Evolutionary conservation across 1,140 invertebrate genomes (phyloP).

Genomic region (Hylyphantes graminicola): DNA sequence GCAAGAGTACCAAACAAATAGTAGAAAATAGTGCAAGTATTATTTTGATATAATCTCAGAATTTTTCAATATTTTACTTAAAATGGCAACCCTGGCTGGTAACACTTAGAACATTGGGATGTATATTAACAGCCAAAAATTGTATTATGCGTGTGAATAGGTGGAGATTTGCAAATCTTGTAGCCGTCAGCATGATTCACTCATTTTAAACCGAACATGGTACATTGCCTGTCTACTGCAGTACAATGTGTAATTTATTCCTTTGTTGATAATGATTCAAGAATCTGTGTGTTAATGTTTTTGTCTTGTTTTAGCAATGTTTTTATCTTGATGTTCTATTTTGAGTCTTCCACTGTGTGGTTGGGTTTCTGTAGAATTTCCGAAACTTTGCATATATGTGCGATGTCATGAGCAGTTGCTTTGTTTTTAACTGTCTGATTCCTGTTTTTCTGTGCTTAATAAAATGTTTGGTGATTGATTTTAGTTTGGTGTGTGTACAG

Average conservation of each 20-base stretch:
- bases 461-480: constrained; percentile 41
- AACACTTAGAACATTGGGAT: constrained; percentile 22
- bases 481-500: not conserved
- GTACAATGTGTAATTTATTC: constrained; percentile 44
- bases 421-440: constrained; percentile 21
- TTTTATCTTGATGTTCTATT: constrained; percentile 33
- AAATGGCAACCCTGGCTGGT: not conserved
- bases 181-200: constrained; percentile 38
- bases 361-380: constrained; percentile 9
- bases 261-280: constrained; percentile 24
- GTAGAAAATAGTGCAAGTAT: no score
- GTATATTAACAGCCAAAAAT: constrained; percentile 14
- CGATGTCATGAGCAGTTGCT: not conserved
- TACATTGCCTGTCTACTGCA: constrained; percentile 7
- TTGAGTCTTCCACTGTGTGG: constrained; percentile 45
- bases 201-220: constrained; percentile 45
- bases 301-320: constrained; percentile 39
- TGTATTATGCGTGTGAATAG: constrained; percentile 22
- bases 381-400: constrained; percentile 9
- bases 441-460: constrained; percentile 39
- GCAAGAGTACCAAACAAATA: no score
- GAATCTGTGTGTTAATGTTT: constrained; percentile 24
- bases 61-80: constrained; percentile 13
- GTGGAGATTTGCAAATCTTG: constrained; percentile 30
- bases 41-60: constrained; percentile 40